Percentiles rank a stretch among this genome's conserved stretches.
Conservation (phyloP, 2,888 invertebrate genomes). For the Aspidapion aeneum region DNA sequence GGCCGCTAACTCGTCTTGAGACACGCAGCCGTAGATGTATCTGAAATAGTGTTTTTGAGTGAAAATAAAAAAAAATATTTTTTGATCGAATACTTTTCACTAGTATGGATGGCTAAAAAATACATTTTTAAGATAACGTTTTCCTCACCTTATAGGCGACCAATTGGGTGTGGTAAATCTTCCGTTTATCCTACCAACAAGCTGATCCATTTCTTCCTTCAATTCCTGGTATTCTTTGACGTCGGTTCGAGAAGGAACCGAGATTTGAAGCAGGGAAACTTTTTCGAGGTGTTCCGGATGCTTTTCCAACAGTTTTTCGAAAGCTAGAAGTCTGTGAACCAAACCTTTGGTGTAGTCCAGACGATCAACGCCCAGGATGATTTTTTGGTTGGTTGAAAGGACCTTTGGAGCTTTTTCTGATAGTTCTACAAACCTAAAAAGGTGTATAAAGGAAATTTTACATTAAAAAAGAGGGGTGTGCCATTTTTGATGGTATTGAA, state of each 20-base stretch:
- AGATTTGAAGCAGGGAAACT: slow-evolving; percentile 78
- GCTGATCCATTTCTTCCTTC: slow-evolving; percentile 86
- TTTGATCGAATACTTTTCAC: no score
- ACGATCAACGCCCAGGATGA: slow-evolving; percentile 84
- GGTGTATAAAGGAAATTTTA: no score
- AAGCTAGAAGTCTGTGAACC: slow-evolving; percentile 78
- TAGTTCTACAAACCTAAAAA: slow-evolving; percentile 66
- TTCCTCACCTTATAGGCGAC: slow-evolving; percentile 71
- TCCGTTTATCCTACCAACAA: slow-evolving; percentile 85
- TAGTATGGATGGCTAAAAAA: no score
- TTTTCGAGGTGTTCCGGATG: slow-evolving; percentile 84
- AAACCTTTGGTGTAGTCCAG: slow-evolving; percentile 90
- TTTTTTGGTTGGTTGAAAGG: slow-evolving; percentile 71
- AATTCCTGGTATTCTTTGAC: slow-evolving; percentile 87
- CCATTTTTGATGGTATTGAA: no score
- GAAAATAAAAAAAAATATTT: no score
- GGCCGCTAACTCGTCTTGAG: slow-evolving; percentile 81
- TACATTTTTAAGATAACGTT: no score
- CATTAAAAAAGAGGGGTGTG: no score
- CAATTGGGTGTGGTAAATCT: slow-evolving; percentile 87
- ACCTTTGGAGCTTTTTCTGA: slow-evolving; percentile 64
- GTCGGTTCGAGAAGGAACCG: slow-evolving; percentile 86
- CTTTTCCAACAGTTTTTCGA: slow-evolving; percentile 75
- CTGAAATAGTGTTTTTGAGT: no score
- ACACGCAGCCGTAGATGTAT: slow-evolving; percentile 85